Conservation (phyloP, 23 tunicate species). For the Diplosoma virens region DNA sequence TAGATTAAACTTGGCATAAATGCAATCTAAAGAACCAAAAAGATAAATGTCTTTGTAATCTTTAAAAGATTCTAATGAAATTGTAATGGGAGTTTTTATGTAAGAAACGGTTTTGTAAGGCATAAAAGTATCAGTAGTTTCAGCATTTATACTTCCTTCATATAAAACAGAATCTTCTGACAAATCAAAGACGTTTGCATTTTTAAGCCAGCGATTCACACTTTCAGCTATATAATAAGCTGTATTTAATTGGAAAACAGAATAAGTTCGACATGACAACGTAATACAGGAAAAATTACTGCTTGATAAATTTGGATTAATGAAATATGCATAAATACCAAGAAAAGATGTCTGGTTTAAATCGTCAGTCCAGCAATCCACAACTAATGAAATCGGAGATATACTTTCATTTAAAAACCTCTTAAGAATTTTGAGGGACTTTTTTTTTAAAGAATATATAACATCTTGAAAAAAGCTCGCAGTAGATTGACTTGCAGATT, state of each 20-base stretch:
- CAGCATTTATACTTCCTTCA: not conserved
- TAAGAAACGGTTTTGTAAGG: not conserved
- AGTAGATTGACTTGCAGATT: not conserved
- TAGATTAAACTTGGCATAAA: not conserved
- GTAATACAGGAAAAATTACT: not conserved
- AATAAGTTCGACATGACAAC: not conserved
- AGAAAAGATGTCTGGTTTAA: not conserved
- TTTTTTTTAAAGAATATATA: not conserved
- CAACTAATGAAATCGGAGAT: not conserved
- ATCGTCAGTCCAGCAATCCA: slow-evolving; percentile 4
- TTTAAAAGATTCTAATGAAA: not conserved
- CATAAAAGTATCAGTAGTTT: not conserved
- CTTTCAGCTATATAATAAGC: not conserved
- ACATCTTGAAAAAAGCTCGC: not conserved
- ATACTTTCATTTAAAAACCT: not conserved
- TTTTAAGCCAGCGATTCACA: not conserved
- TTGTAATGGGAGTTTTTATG: not conserved
- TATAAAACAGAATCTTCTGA: not conserved
- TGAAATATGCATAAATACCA: not conserved
- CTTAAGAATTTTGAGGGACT: not conserved
- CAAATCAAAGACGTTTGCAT: too few relatives aligned
- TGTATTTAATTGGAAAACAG: not conserved
- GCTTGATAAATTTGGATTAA: not conserved
- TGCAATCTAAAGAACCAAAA: not conserved
- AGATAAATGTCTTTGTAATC: not conserved